Base-by-base conservation (phyloP, 2,113 vertebrate species). In the Lampris megalopsis region DNA sequence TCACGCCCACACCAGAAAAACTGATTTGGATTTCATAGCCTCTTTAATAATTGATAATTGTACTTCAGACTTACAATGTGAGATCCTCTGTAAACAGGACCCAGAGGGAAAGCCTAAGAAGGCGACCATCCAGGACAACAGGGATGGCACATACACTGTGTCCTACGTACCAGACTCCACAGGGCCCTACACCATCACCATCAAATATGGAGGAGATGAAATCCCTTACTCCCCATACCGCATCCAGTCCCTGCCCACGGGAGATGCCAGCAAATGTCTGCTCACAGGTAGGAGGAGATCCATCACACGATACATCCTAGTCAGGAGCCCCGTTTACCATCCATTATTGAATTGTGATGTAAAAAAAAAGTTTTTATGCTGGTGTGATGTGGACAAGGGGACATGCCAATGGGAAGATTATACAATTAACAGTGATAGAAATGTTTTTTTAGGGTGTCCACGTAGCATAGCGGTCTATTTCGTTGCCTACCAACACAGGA, bases 61-160 rank as follows among this genome's bases (percentile, higher is more conserved):
- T 45, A 36, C 7, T 59, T 59, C 7, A 40, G 49, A 64, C 6
- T 37, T 48, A 65, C n/a, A 9, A 2, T 52, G 2, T 37, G 1
- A 60, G 6, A 45, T 64, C 7, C 1, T 77, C 7, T 50, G 36
- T n/a, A 64, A 62, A 38, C 81, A 98, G 97, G 97, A 99, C 75
- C 97, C 97, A 0, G 97, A 99, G 81, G 97, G 97, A 10, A 96
- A 97, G 65, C 97, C 97, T 52, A 99, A 97, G 90, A 98, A 98
- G 52, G 97, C 97, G 1, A 96, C 95, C 9, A 98, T 99, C 81
- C 95, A 97, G 71, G 97, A 98, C 93, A 98, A 98, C 0, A 92
- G 95, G 4, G 97, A 99, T 0, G 97, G 97, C 57, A 98, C 97
- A 0, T 99, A 98, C 80, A 97, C 96, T 0, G 97, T 99, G 56